A percentile compares a stretch with the other conserved stretches of the same genome.
Evolutionary conservation across 2,797 vertebrate genomes (phyloP).

Genomic region (Hephaestus fuliginosus): DNA sequence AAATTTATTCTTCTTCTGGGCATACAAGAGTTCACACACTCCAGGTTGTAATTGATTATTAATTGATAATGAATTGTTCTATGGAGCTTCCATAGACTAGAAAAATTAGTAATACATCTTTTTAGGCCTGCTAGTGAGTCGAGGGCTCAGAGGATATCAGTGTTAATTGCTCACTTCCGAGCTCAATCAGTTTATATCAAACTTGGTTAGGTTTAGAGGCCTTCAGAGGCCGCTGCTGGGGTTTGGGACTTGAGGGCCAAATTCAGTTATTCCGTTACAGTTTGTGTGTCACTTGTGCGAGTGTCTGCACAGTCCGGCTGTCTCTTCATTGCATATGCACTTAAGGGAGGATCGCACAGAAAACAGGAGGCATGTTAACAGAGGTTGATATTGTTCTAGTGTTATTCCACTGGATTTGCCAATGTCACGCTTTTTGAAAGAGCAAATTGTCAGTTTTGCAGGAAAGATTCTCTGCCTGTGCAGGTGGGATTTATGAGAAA

Average conservation of each 20-base stretch:
- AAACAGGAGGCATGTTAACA: background rate
- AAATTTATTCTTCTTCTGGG: conserved; percentile 3
- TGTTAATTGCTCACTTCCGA: background rate
- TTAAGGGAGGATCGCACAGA: background rate
- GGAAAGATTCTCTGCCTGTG: no score
- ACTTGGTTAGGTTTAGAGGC: conserved; percentile 6
- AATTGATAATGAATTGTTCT: conserved; percentile 12
- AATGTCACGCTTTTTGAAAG: background rate
- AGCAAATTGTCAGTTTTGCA: no score
- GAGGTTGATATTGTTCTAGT: background rate
- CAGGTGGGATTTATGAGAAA: no score
- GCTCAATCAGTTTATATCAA: conserved; percentile 26
- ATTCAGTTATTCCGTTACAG: background rate
- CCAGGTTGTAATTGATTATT: conserved; percentile 5
- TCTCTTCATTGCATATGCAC: background rate
- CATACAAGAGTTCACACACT: background rate
- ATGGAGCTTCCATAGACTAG: background rate
- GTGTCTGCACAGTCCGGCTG: background rate
- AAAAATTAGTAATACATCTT: background rate
- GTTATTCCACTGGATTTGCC: background rate
- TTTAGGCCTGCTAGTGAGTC: background rate
- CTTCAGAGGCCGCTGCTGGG: background rate
- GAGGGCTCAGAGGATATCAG: background rate
- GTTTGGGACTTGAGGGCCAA: background rate
- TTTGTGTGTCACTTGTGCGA: background rate